Base-by-base conservation (phyloP, 2,888 invertebrate genomes). In the Ganaspis brasiliensis region DNA sequence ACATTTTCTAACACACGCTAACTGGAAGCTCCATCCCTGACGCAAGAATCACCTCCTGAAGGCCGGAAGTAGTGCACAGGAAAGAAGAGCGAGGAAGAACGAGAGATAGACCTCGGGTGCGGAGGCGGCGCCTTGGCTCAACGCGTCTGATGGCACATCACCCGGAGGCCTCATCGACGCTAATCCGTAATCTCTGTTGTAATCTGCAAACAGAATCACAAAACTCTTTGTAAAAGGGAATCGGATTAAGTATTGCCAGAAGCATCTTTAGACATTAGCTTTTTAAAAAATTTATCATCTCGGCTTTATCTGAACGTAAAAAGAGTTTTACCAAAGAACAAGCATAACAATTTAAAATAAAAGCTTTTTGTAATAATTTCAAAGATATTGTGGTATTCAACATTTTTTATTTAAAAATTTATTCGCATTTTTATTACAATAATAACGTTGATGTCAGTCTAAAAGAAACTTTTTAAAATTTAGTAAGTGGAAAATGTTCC, bases 11-110 rank as follows among this genome's bases (percentile, higher is more conserved):
- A 57, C 57, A 88, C 88, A 87, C 86, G 87, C 89, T 89, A 89
- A 87, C 84, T 89, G 89, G 89, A 89, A 89, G 89, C 88, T 87
- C 88, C 84, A 85, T 87, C 84, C 85, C 85, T 81, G 76, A 80
- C 79, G 80, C 78, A 79, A 40, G 76, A 83, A 90, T 90, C 90
- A 90, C 86, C 90, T 90, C 79, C 88, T 86, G 84, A 83, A 81
- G 78, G 83, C 83, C 67, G 87, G 83, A 71, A 89, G 78, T 75
- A 89, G 82, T 26, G 87, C 24, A 52, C 74, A 80, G 56, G 86
- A 85, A 76, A 87, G 79, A 57, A 86, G 81, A 81, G 85, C 83
- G 77, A 89, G 86, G 79, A 86, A 81, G 78, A 90, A 84, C 59
- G 76, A 86, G 77, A 87, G 79, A 52, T 83, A 75, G 75, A 87